Conservation (phyloP, 2,113 vertebrate species). For the Perca fluviatilis region DNA sequence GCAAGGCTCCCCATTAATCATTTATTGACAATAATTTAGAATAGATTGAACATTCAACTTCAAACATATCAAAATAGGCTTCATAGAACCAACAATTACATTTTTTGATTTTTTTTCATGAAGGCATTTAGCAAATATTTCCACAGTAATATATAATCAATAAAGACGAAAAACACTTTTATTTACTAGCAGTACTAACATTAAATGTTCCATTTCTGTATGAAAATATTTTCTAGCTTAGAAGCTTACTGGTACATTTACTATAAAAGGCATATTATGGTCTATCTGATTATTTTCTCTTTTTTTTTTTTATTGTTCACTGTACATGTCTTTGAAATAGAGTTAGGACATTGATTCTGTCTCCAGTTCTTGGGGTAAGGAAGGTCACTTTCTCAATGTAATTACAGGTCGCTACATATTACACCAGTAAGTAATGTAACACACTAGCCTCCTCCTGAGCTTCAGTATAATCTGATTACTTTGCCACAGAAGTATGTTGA, state of each 20-base stretch:
- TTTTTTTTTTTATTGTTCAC: slow-evolving; percentile 1
- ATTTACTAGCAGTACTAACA: slow-evolving; percentile 39
- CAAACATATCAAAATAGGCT: slow-evolving; percentile 79
- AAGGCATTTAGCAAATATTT: slow-evolving; percentile 60
- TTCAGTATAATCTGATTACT: slow-evolving; percentile 9
- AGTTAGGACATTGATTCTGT: slow-evolving; percentile 26
- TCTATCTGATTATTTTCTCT: slow-evolving; percentile 22
- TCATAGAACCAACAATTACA: slow-evolving; percentile 60
- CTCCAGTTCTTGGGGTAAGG: slow-evolving; percentile 20
- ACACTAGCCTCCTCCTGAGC: background rate
- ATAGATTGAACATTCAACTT: slow-evolving; percentile 63
- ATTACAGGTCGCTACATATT: slow-evolving; percentile 9
- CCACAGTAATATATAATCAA: slow-evolving; percentile 40
- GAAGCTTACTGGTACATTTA: slow-evolving; percentile 55
- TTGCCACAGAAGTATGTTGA: slow-evolving; percentile 10
- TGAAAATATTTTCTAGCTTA: slow-evolving; percentile 73
- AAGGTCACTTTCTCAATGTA: slow-evolving; percentile 56
- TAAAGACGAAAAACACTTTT: slow-evolving; percentile 46
- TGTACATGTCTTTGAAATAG: slow-evolving; percentile 32
- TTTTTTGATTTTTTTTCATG: slow-evolving; percentile 30
- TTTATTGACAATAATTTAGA: slow-evolving; percentile 72
- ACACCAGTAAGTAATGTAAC: slow-evolving; percentile 25
- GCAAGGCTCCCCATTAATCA: background rate
- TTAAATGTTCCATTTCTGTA: slow-evolving; percentile 63
- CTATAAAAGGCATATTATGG: slow-evolving; percentile 62